phyloP scores from a whole-genome alignment of 2,888 invertebrate species.

The Tigriopus californicus region DNA sequence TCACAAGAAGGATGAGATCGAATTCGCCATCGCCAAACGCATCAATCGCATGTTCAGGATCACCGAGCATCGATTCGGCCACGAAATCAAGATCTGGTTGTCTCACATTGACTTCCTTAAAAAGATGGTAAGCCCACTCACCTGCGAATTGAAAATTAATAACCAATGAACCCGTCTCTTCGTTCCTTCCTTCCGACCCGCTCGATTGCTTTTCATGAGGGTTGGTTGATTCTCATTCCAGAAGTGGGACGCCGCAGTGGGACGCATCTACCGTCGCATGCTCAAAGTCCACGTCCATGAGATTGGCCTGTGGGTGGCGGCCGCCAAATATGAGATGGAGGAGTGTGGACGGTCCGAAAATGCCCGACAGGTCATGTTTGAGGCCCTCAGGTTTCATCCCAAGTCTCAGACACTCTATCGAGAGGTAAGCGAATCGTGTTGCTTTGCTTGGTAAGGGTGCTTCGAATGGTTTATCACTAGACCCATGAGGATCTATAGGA shows the following conservation, averaged over 20 bases:
- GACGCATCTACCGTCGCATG: constrained; percentile 28
- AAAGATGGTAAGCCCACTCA: too few relatives aligned
- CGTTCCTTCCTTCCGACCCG: too few relatives aligned
- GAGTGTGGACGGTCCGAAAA: constrained; percentile 44
- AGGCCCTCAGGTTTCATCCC: constrained; percentile 55
- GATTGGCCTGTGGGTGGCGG: constrained; percentile 54
- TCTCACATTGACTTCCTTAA: constrained; percentile 29
- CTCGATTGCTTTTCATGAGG: too few relatives aligned
- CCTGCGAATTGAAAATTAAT: too few relatives aligned
- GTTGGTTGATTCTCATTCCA: neutral
- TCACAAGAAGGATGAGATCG: constrained; percentile 15
- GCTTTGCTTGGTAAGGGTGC: too few relatives aligned
- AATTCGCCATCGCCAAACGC: constrained; percentile 24
- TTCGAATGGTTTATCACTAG: too few relatives aligned
- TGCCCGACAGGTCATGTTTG: constrained; percentile 49
- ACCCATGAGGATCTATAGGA: too few relatives aligned
- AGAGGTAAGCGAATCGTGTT: too few relatives aligned
- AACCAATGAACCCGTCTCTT: too few relatives aligned
- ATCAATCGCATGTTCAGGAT: constrained; percentile 27
- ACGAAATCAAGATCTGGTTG: constrained; percentile 28
- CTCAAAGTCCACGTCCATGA: constrained; percentile 49
- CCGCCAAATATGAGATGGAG: constrained; percentile 56
- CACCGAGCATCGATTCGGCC: constrained; percentile 23
- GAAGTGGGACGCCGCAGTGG: neutral
- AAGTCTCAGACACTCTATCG: constrained; percentile 28